Percentiles rank a stretch among this genome's conserved stretches.
Conservation (phyloP, 2,888 invertebrate genomes). For the Agrochola macilenta region DNA sequence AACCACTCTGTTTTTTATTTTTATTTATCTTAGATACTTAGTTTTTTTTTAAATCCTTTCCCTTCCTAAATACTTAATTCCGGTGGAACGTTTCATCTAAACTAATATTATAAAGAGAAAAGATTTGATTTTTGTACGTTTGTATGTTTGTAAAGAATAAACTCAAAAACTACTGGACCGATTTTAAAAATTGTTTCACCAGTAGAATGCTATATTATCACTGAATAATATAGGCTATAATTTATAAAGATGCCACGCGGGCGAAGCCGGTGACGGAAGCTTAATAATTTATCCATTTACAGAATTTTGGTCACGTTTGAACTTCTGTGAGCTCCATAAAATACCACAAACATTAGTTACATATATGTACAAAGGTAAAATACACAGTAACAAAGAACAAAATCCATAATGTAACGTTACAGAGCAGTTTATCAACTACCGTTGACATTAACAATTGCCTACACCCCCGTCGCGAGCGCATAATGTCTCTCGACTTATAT, state of each 20-base stretch:
- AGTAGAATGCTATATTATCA: too few species aligned
- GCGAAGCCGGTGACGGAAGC: too few species aligned
- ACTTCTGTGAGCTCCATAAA: not conserved
- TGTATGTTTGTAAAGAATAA: too few species aligned
- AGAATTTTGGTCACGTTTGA: not conserved
- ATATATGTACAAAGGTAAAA: constrained; percentile 17
- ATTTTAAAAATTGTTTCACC: too few species aligned
- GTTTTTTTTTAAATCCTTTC: not conserved
- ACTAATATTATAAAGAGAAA: too few species aligned
- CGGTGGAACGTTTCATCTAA: too few species aligned
- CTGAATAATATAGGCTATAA: too few species aligned
- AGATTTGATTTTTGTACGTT: too few species aligned
- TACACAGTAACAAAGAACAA: constrained; percentile 32
- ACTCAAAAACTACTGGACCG: too few species aligned
- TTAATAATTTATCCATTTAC: too few species aligned
- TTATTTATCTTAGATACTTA: too few species aligned
- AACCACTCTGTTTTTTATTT: not conserved
- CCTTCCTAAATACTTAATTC: not conserved
- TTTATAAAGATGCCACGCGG: too few species aligned
- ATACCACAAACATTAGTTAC: not conserved
- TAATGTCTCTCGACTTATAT: constrained; percentile 54
- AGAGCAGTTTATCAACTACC: constrained; percentile 57
- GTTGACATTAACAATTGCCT: constrained; percentile 61
- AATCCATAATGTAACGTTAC: constrained; percentile 56
- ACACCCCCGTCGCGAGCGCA: constrained; percentile 57